Conservation (phyloP, 2,113 vertebrate genomes). For the Smithornis capensis region DNA sequence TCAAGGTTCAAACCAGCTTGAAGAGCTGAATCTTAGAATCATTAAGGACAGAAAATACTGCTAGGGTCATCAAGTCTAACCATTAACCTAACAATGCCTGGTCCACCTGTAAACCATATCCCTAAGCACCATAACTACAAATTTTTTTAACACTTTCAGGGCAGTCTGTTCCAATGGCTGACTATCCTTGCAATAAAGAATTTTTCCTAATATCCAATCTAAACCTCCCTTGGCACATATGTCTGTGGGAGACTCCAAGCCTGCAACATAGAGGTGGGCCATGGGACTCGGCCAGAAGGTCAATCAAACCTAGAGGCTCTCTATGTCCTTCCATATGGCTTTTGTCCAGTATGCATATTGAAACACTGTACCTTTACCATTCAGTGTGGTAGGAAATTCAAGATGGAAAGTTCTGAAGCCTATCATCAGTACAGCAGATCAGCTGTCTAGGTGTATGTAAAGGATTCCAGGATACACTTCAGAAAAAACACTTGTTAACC, state of each 20-base stretch:
- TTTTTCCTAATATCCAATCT: neutral
- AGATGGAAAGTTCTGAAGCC: neutral
- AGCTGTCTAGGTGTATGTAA: rapidly evolving
- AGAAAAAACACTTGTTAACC: neutral
- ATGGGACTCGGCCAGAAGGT: neutral
- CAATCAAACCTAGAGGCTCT: neutral
- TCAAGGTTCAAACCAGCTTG: neutral
- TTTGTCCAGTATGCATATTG: neutral
- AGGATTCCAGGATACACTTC: neutral
- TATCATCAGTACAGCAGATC: neutral
- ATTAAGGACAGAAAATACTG: neutral
- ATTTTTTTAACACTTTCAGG: neutral
- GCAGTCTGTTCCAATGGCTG: neutral
- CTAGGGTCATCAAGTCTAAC: neutral
- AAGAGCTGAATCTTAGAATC: neutral
- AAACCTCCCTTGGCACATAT: neutral
- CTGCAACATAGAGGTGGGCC: neutral
- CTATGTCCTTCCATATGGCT: neutral
- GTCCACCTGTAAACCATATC: neutral
- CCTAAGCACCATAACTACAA: neutral
- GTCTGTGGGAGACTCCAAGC: neutral
- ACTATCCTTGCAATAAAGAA: neutral
- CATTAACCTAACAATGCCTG: neutral
- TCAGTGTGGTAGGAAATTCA: rapidly evolving
- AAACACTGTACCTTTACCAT: neutral